These are phyloP conservation scores for Pseudomyrmex flavicornis DNA, from an alignment of 1,140 invertebrate species.

Conservation along the genomic window DNA sequence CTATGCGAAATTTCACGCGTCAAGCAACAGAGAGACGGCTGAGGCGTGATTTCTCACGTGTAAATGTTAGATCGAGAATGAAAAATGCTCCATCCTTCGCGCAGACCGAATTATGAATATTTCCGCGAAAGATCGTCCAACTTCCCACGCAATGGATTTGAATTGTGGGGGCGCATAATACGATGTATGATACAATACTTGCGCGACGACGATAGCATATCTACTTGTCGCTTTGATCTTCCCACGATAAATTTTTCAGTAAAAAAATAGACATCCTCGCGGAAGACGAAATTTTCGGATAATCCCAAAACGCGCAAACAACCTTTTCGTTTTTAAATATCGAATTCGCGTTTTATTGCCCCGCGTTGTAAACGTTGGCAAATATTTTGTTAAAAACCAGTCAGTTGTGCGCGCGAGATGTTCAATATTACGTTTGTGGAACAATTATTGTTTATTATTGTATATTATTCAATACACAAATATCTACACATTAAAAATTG, in stretches of 20 bases:
- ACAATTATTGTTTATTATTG: not conserved
- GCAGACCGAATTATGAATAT: not conserved
- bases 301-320: not conserved
- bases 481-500: not conserved
- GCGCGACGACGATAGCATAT: not conserved
- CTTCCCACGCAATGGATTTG: not conserved
- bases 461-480: not conserved
- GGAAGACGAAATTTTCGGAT: conserved; percentile 22
- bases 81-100: too few species aligned
- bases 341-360: not conserved
- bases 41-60: not conserved
- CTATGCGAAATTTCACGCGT: not conserved
- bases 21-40: not conserved
- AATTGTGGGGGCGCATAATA: not conserved
- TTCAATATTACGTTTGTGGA: conserved; percentile 28
- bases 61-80: not conserved
- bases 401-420: conserved; percentile 17
- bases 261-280: not conserved
- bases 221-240: conserved; percentile 26
- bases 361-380: conserved; percentile 16
- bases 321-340: conserved; percentile 38
- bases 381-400: conserved; percentile 43
- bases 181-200: not conserved
- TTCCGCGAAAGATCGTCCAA: not conserved
- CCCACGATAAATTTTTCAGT: not conserved